Conservation (phyloP, 1,140 invertebrate genomes). For the Drosophila lacteicornis region DNA sequence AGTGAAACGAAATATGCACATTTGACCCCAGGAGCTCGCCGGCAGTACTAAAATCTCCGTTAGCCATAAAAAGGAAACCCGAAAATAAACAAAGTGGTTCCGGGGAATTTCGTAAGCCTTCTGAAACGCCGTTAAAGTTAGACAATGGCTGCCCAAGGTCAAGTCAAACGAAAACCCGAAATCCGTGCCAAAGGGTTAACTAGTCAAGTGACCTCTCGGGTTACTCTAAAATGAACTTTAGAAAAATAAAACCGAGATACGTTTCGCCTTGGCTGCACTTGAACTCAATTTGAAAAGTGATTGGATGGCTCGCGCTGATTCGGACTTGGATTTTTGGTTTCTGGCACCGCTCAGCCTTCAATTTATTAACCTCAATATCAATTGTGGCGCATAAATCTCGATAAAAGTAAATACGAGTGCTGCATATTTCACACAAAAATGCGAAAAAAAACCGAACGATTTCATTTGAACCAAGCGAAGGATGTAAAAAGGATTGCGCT, state of each 20-base stretch:
- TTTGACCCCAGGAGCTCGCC: constrained; percentile 37
- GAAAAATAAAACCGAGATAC: constrained; percentile 38
- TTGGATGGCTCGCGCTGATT: constrained; percentile 24
- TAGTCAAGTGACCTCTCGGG: constrained; percentile 63
- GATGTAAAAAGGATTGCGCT: constrained; percentile 80
- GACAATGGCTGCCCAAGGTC: constrained; percentile 45
- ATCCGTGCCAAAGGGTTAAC: constrained; percentile 65
- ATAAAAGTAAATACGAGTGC: constrained; percentile 80
- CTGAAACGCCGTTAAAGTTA: constrained; percentile 51
- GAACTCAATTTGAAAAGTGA: constrained; percentile 73
- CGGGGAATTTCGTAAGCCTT: constrained; percentile 35
- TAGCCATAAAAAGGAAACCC: constrained; percentile 39
- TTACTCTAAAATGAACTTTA: constrained; percentile 56
- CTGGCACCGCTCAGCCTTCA: constrained; percentile 65
- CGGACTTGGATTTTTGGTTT: constrained; percentile 27
- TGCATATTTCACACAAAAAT: constrained; percentile 67
- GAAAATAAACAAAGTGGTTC: constrained; percentile 52
- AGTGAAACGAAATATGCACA: constrained; percentile 28
- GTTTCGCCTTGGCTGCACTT: constrained; percentile 69
- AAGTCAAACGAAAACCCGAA: constrained; percentile 44
- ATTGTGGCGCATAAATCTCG: constrained; percentile 80
- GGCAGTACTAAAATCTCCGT: constrained; percentile 42
- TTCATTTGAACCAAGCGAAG: constrained; percentile 70
- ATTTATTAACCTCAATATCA: constrained; percentile 83
- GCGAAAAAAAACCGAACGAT: constrained; percentile 58